phyloP scores from a whole-genome alignment of 2,797 vertebrate species.

The Falco cherrug region DNA sequence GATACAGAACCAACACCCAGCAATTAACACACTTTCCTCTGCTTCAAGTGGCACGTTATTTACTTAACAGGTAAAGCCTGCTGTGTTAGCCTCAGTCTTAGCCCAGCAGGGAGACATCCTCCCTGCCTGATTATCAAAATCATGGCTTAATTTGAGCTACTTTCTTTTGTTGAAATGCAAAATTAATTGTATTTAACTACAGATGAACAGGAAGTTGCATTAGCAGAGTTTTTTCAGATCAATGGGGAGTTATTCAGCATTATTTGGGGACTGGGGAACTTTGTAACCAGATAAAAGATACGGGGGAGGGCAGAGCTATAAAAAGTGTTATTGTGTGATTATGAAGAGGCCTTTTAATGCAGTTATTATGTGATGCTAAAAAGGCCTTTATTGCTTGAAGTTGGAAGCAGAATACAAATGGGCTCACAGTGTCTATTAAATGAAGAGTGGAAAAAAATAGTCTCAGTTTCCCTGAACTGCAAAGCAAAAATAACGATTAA shows the following conservation, averaged over 20 bases:
- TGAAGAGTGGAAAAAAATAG: conserved; percentile 39
- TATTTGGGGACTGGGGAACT: conserved; percentile 28
- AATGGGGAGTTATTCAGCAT: conserved; percentile 63
- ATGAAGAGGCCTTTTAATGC: conserved; percentile 67
- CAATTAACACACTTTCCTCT: background rate
- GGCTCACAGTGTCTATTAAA: conserved; percentile 38
- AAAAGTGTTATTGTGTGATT: conserved; percentile 65
- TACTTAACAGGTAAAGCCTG: conserved; percentile 28
- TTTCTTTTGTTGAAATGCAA: conserved; percentile 70
- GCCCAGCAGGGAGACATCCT: conserved; percentile 41
- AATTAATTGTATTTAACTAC: conserved; percentile 70
- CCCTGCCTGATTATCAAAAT: conserved; percentile 29
- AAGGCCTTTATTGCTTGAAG: conserved; percentile 62
- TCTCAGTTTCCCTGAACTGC: background rate
- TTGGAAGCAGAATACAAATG: conserved; percentile 66
- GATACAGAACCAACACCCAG: background rate
- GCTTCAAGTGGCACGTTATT: conserved; percentile 5
- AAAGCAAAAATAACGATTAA: conserved; percentile 43
- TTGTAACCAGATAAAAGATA: conserved; percentile 56
- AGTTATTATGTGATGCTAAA: conserved; percentile 66
- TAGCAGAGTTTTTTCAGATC: conserved; percentile 53
- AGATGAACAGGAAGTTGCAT: conserved; percentile 62
- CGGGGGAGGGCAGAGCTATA: conserved; percentile 41
- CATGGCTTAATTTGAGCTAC: conserved; percentile 52
- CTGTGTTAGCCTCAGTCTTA: conserved; percentile 16